Base-by-base conservation (phyloP, 2,113 vertebrate genomes). In the Boulengeromyrus knoepffleri region DNA sequence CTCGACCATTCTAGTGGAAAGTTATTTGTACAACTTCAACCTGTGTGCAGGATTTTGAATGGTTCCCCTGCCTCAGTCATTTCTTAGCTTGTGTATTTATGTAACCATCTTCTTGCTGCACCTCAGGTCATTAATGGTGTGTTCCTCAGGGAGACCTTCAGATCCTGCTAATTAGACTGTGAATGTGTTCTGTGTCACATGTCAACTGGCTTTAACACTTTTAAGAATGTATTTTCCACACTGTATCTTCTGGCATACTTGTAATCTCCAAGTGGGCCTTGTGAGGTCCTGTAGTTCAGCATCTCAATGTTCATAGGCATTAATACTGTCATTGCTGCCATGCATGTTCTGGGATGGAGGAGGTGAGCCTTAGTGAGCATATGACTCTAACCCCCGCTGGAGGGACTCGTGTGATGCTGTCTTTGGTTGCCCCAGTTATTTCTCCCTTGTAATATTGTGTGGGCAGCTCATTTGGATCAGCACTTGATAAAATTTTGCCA, bases 131-230 rank as follows among this genome's bases (percentile, higher is more conserved):
- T 94, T 95, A 93, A 87, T 91, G 90, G 90, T 90, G 77, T 74
- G 70, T 91, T 91, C 93, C 94, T 92, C 91, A 93, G 95, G 94
- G 96, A 95, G 90, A 93, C 93, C 93, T 91, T 85, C 93, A 92
- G 89, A 90, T 91, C 1, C 19, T 92, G 91, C 91, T 97, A 96
- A 96, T 97, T 94, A 91, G 92, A 94, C 95, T 95, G 94, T 94
- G 95, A 96, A 92, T 97, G 95, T 96, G 96, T 94, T 94, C 92
- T 88, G 66, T 90, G 42, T 58, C 70, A 19, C 62, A 85, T 87
- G 50, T 83, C 94, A 62, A 62, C 90, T 90, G 92, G 93, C 93
- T 90, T 90, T 94, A 93, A 95, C 93, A 93, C 66, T 91, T 91
- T 88, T 89, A 89, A 70, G 49, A n/a, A 66, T 88, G 49, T 45